phyloP scores from a whole-genome alignment of 2,888 invertebrate genomes.

The Chelonus formosanus region DNA sequence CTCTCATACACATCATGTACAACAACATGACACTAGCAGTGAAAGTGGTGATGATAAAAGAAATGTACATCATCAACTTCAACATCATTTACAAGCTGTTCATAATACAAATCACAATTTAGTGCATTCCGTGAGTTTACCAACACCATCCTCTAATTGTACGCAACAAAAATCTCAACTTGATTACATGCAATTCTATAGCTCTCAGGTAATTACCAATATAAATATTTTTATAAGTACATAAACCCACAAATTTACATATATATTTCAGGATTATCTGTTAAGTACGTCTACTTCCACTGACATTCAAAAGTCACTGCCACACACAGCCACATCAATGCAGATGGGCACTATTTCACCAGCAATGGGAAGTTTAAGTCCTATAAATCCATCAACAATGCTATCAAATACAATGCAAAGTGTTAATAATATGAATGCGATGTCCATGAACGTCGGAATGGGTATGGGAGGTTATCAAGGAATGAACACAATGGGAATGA shows the following conservation, averaged over 20 bases:
- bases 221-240: too few relatives aligned
- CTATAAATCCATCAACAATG: slow-evolving; percentile 62
- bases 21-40: slow-evolving; percentile 51
- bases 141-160: slow-evolving; percentile 59
- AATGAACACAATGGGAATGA: slow-evolving; percentile 63
- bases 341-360: slow-evolving; percentile 64
- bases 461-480: slow-evolving; percentile 62
- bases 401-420: slow-evolving; percentile 61
- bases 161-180: slow-evolving; percentile 63
- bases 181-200: slow-evolving; percentile 63
- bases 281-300: slow-evolving; percentile 60
- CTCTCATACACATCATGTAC: slow-evolving; percentile 59
- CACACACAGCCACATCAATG: slow-evolving; percentile 63
- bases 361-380: slow-evolving; percentile 61
- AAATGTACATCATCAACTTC: slow-evolving; percentile 61
- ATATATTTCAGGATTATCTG: slow-evolving; percentile 56
- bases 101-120: slow-evolving; percentile 54
- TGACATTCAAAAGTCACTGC: slow-evolving; percentile 61
- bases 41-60: slow-evolving; percentile 61
- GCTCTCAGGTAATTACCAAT: slow-evolving; percentile 54
- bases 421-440: slow-evolving; percentile 62
- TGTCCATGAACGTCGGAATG: slow-evolving; percentile 63
- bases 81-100: slow-evolving; percentile 57
- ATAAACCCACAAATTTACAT: too few relatives aligned
- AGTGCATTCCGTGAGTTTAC: slow-evolving; percentile 60